Base-by-base conservation (phyloP, 1,140 invertebrate genomes). In the Aphelenchoides fujianensis region DNA sequence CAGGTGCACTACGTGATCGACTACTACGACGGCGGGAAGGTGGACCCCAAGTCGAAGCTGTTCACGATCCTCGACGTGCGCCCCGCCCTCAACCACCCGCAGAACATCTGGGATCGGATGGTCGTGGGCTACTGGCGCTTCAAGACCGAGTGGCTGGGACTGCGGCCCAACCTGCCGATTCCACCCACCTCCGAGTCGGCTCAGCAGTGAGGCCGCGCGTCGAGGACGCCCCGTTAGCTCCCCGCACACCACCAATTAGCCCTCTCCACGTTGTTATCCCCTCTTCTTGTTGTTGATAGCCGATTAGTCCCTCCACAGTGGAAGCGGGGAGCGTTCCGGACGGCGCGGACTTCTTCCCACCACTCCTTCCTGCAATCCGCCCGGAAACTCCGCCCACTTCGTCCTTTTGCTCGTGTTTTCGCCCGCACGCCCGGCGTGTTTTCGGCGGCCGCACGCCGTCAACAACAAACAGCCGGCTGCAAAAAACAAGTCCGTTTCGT, bases 31-130 rank as follows among this genome's bases (percentile, higher is more conserved):
- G 93, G 93, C 59, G 95, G 94, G 1, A 81, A 88, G 53, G 89
- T 94, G 1, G 90, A 97, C 84, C 89, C 90, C 66, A 89, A 91
- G 35, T 86, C 83, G 89, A 91, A 82, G 41, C 71, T 83, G 78
- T 98, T 99, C 88, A 93, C 96, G 0, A 79, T 95, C 30, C 87
- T 99, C 2, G 97, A 99, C 87, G 97, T 99, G 0, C 90, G 97
- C 82, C 97, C 97, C 5, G 97, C 97, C 0, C 89, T 98, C 87
- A 95, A 98, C 85, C 96, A 93, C 1, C 87, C 90, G 72, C 91
- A 90, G 73, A 97, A 95, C 85, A 84, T 92, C 66, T 97, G 93
- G 93, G 96, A 98, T 86, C 87, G 97, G 75, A 95, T 96, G 91
- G 93, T 91, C 85, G 95, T 97, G 1, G 87, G 90, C 31, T 95